Conservation (phyloP, 2,797 vertebrate genomes). For the Galaxias olidus region DNA sequence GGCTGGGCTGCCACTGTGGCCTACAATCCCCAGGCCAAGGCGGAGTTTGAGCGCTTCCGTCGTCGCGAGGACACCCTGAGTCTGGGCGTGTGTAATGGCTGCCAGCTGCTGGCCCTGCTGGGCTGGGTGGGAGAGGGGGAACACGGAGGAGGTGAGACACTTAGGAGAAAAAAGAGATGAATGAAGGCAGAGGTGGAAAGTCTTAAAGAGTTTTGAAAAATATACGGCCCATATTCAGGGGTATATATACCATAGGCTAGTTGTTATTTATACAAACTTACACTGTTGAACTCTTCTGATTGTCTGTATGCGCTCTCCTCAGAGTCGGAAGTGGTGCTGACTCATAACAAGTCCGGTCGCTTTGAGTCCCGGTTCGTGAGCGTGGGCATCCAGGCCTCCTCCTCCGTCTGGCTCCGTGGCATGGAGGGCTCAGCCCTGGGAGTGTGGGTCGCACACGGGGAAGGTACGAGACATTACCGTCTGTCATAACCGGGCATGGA, state of each 20-base stretch:
- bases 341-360: slow-evolving; percentile 84
- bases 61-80: slow-evolving; percentile 83
- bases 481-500: too few relatives aligned
- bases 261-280: background rate
- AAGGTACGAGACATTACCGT: slow-evolving; percentile 74
- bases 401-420: slow-evolving; percentile 83
- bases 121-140: slow-evolving; percentile 84
- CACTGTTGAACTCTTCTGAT: background rate
- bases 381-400: slow-evolving; percentile 79
- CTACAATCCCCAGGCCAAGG: slow-evolving; percentile 77
- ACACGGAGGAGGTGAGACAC: slow-evolving; percentile 51
- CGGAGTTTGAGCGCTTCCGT: slow-evolving; percentile 82
- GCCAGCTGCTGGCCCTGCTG: slow-evolving; percentile 87
- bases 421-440: slow-evolving; percentile 88
- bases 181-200: too few relatives aligned
- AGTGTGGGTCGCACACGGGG: slow-evolving; percentile 91
- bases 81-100: slow-evolving; percentile 92
- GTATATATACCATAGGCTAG: too few relatives aligned
- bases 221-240: too few relatives aligned
- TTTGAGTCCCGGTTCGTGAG: slow-evolving; percentile 90
- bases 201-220: too few relatives aligned
- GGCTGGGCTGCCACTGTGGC: slow-evolving; percentile 89
- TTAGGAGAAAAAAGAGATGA: too few relatives aligned
- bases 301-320: background rate
- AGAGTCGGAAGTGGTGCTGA: slow-evolving; percentile 78